Base-by-base conservation (phyloP, 2,113 vertebrate genomes). In the Halichoerus grypus region DNA sequence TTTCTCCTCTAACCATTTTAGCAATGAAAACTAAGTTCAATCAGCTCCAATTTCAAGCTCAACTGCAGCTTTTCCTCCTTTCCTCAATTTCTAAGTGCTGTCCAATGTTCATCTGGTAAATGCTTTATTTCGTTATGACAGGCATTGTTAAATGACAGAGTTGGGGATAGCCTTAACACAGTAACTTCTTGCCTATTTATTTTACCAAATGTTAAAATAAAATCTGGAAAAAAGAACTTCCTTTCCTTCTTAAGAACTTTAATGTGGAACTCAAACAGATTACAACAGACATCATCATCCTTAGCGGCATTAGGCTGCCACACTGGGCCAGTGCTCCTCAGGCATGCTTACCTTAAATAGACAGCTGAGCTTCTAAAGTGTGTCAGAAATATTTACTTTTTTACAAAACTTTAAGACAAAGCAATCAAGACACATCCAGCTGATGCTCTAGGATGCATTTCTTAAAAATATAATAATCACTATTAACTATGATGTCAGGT, bases 201-300 rank as follows among this genome's bases (percentile, higher is more conserved):
- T 74, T 89, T 31, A 87, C 1, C 42, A 74, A 96, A 74, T 63
- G 65, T 63, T 92, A 49, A 81, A 85, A 53, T 94, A 49, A 76
- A 85, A 53, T 67, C 24, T 19, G 24, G 93, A 88, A 22, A 22
- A 31, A 39, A 88, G 81, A 51, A 85, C 42, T 55, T 8, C 1
- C 28, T 26, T 97, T 94, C 65, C 95, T 87, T 65, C 95, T 71
- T 92, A 81, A 88, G 89, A 98, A 96, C 33, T 53, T 71, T 55
- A 97, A 95, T 61, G 55, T 39, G 33, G 59, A 63, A 39, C 22
- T 90, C 88, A 92, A 98, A 88, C 82, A 72, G 0, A 57, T 79
- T 67, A 96, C 77, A 65, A 19, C 16, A 39, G 69, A 92, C 92
- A 88, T 42, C 31, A 71, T 61, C 93, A 92, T 21, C 86, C 71